These are phyloP conservation scores for Brachionus calyciflorus DNA, from an alignment of 1,140 invertebrate genomes.

Conservation along the genomic window DNA sequence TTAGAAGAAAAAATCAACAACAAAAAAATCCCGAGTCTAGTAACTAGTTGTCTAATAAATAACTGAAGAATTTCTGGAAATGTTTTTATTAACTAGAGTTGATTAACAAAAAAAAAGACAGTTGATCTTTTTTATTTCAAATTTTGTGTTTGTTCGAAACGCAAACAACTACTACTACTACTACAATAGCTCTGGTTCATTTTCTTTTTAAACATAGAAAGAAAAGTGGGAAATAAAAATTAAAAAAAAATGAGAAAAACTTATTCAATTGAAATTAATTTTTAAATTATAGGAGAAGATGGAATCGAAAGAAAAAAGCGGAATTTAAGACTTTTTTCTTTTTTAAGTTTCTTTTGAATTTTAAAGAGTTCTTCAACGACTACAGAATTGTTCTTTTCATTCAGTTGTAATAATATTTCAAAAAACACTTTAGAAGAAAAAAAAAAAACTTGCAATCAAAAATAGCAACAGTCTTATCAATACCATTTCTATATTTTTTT, in stretches of 20 bases:
- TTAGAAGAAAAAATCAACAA: too few species aligned
- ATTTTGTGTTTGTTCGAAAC: too few species aligned
- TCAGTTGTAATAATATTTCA: slow-evolving; percentile 19
- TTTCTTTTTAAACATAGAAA: neutral
- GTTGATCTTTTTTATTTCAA: neutral
- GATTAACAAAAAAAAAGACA: slow-evolving; percentile 4
- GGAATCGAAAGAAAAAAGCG: slow-evolving; percentile 34
- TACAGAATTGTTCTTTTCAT: slow-evolving; percentile 11
- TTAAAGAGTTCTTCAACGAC: slow-evolving; percentile 4
- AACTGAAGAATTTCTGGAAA: too few species aligned
- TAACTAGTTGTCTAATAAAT: too few species aligned
- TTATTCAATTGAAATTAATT: slow-evolving; percentile 24
- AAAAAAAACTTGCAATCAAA: neutral
- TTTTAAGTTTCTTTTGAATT: neutral
- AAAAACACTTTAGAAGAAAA: neutral
- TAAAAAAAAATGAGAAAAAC: too few species aligned
- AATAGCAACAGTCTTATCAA: neutral
- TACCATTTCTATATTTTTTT: neutral
- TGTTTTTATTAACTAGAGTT: neutral
- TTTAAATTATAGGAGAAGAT: slow-evolving; percentile 6
- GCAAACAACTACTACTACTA: neutral
- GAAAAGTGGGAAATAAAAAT: too few species aligned
- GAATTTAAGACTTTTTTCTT: slow-evolving; percentile 36
- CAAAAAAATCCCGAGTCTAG: too few species aligned
- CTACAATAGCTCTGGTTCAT: neutral